Base-by-base conservation (phyloP, 1,140 invertebrate species). In the Drosophila funebris region DNA sequence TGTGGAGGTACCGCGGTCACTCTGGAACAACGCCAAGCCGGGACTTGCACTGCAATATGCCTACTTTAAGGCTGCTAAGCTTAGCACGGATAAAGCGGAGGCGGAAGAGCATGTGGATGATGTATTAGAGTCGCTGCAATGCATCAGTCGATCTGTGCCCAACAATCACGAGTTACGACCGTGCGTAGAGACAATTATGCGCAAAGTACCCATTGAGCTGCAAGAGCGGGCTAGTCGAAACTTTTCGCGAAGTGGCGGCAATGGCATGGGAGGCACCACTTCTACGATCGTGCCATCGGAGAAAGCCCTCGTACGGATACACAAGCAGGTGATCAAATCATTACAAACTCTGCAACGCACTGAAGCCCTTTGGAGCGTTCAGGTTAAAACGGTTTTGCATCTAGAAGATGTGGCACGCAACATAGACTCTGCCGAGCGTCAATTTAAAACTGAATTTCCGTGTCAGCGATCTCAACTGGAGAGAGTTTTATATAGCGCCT, bases 51-150 rank as follows among this genome's bases (percentile, higher is more conserved):
- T 99, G 22, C 96, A 96, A 69, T 96, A 97, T 76, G 96, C 96
- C 7, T 99, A 99, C 92, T 99, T 99, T 91, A 98, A 98, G 93
- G 95, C 98, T 63, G 97, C 98, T n/a, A 99, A 99, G 93, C 92
- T 99, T 5, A 98, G 96, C 90, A 95, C 96, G n/a, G 98, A 99
- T 78, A 98, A 98, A 91, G 97, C 96, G 88, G 98, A 99, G 92
- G 97, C 98, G 8, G 98, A 99, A 93, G 98, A 99, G 93, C 95
- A 95, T 76, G 94, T 99, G 0, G 98, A 99, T 92, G 98, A 99
- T 93, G 95, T 97, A 70, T 93, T 99, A 43, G 97, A 99, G 94
- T 96, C 95, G 56, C 82, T 97, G 24, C 95, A 96, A 91, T 94
- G 95, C 36, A 94, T 96, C 41, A 94, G 94, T 37, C 91, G 94